These are phyloP conservation scores for Lepidonotus clava DNA, from an alignment of 2,888 invertebrate genomes.

Conservation along the genomic window DNA sequence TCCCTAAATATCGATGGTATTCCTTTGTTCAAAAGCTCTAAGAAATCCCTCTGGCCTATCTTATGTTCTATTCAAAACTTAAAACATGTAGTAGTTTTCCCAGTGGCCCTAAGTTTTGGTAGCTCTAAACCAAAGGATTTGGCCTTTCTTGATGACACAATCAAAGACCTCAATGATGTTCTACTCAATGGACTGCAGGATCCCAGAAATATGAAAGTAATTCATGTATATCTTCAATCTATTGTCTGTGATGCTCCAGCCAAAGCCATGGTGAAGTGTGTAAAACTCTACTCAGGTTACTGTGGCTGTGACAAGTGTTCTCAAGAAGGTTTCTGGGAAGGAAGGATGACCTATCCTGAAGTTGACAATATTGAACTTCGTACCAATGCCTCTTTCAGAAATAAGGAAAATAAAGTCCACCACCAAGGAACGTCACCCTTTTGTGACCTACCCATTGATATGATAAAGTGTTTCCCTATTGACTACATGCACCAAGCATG, in stretches of 20 bases:
- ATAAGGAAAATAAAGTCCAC: neutral
- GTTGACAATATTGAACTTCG: neutral
- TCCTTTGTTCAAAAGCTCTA: too few species aligned
- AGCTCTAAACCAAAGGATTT: neutral
- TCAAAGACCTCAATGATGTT: too few species aligned
- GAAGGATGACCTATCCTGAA: neutral
- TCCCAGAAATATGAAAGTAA: neutral
- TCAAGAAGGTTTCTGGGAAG: neutral
- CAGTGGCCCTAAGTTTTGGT: neutral
- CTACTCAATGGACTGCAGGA: too few species aligned
- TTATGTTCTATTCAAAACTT: too few species aligned
- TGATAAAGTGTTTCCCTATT: slow-evolving; percentile 55
- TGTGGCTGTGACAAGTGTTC: neutral
- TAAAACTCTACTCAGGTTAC: neutral
- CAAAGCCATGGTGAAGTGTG: neutral
- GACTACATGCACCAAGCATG: slow-evolving; percentile 76
- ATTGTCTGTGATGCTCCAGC: neutral
- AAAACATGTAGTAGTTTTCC: neutral
- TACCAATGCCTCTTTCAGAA: neutral
- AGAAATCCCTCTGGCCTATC: too few species aligned
- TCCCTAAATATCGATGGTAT: too few species aligned
- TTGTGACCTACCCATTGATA: neutral
- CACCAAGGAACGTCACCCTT: neutral
- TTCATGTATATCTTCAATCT: neutral
- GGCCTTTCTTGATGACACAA: neutral